Evolutionary conservation across 1,140 invertebrate genomes (phyloP), one percentile per base, ranked within the genome.

Genomic region (Bombus vancouverensis): DNA sequence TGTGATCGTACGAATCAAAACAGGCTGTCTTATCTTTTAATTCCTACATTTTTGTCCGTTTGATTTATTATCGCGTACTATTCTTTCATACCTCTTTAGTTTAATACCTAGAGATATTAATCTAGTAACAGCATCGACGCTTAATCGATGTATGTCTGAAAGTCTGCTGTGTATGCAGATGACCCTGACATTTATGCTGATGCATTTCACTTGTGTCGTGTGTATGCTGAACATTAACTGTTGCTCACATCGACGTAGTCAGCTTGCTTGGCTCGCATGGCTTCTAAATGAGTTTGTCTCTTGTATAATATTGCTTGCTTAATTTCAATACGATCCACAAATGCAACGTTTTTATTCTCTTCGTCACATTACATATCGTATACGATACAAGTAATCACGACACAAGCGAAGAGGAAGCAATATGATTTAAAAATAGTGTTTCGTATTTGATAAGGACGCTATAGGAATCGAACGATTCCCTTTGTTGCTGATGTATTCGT

Each of bases 151-250:
- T 92, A 91, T 92, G 87, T 88, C 80, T 75, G 89, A 89, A 86
- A 89, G 83, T 83, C 87, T 79, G 75, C 70, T 78, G 80, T 85
- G 87, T 91, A 74, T 87, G 77, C 76, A 80, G 82, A 71, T 92
- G 92, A 93, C 94, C 93, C 90, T 94, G 93, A 94, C 93, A 94
- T 94, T 94, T 94, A 83, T 90, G 87, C 88, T 83, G 83, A 73
- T 83, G 92, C 92, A 91, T 93, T 92, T 93, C 91, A 89, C 91
- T 90, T 90, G 87, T 88, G 37, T 77, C n/a, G 34, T 83, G 89
- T 71, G 62, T 89, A 82, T 91, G 86, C 88, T 85, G 83, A 71
- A 84, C 83, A 82, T 65, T 92, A 92, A 90, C 87, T 80, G 68
- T 68, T 86, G 85, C 89, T 90, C 92, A 91, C 91, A 91, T 89